Percentiles rank a stretch among this genome's conserved stretches.
These are phyloP conservation scores for Omphaloscelis lunosa DNA, from an alignment of 2,888 invertebrate species.

Conservation along the genomic window DNA sequence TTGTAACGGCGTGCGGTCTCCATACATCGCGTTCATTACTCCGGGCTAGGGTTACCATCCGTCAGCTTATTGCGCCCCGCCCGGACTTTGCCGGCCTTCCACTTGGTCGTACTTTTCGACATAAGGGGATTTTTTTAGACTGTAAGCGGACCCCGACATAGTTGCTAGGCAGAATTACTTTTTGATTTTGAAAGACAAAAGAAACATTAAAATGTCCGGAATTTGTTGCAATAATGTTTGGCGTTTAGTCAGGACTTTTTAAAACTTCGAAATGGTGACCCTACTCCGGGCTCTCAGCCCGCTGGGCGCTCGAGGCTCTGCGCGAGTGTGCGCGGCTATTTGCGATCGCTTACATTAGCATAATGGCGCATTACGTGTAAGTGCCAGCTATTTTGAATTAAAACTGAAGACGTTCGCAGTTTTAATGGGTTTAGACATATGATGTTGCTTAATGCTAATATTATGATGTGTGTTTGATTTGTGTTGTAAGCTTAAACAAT, in stretches of 20 bases:
- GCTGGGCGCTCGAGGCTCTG: conserved; percentile 2
- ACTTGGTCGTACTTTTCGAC: neutral
- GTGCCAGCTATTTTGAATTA: conserved; percentile 44
- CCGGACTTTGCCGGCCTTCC: neutral
- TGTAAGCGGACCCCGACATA: neutral
- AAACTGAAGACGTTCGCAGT: conserved; percentile 45
- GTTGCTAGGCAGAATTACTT: neutral
- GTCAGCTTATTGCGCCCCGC: neutral
- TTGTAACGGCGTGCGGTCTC: conserved; percentile 44
- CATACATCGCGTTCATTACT: conserved; percentile 49
- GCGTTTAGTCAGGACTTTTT: neutral
- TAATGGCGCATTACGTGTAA: conserved; percentile 65
- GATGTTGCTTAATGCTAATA: conserved; percentile 18
- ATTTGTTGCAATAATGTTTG: neutral
- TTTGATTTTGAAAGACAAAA: neutral
- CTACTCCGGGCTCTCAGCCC: conserved; percentile 25
- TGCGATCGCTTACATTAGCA: conserved; percentile 69
- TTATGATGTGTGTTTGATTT: conserved; percentile 15
- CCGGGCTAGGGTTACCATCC: conserved; percentile 18
- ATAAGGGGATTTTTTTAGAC: neutral
- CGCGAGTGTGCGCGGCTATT: conserved; percentile 45
- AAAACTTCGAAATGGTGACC: neutral
- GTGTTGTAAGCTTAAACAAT: neutral
- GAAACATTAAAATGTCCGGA: neutral
- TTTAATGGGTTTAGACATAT: conserved; percentile 24